phyloP scores from a whole-genome alignment of 2,113 vertebrate species.

The Machaerirhynchus nigripectus region DNA sequence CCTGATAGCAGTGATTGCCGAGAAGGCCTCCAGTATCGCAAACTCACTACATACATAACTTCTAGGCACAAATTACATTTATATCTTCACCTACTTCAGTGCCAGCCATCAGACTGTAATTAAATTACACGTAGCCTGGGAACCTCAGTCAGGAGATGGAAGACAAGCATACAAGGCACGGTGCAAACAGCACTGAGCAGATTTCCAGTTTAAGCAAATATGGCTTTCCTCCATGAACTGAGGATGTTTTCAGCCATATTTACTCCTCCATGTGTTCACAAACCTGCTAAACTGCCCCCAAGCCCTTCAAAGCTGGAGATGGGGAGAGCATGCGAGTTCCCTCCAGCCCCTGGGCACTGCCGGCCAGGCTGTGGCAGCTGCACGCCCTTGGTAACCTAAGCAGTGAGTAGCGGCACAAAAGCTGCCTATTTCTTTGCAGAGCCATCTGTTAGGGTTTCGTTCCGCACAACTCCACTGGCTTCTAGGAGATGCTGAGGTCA shows the following conservation, averaged over 20 bases:
- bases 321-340: accelerated
- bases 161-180: accelerated
- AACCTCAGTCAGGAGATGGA: not conserved
- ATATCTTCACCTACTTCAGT: not conserved
- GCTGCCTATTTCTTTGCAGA: not conserved
- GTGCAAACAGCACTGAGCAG: accelerated
- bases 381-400: accelerated
- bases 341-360: not conserved
- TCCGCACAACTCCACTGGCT: not conserved
- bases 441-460: not conserved
- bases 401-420: not conserved
- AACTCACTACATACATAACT: not conserved
- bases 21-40: not conserved
- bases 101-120: not conserved
- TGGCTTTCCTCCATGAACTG: accelerated
- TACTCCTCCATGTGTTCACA: not conserved
- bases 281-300: not conserved
- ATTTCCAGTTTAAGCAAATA: not conserved
- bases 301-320: not conserved
- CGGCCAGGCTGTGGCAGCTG: not conserved
- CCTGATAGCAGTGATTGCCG: accelerated
- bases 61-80: not conserved
- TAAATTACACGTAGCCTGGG: not conserved
- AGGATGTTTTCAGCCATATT: not conserved
- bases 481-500: not conserved